These are phyloP conservation scores for Eciton burchellii DNA, from an alignment of 1,140 invertebrate species.

Conservation along the genomic window DNA sequence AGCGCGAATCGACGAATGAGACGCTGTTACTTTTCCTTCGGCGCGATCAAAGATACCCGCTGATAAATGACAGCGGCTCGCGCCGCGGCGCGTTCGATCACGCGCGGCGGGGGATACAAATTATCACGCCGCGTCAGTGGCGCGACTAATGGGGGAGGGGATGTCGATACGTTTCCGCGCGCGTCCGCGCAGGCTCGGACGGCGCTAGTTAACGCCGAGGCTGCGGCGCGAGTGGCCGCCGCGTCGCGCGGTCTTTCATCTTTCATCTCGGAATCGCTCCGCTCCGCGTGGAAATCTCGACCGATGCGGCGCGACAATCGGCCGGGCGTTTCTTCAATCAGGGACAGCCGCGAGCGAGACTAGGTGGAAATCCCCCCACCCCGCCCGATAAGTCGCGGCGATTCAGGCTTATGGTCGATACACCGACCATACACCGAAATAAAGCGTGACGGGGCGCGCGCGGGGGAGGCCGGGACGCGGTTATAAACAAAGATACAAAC, in stretches of 20 bases:
- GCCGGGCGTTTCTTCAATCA: too few relatives aligned
- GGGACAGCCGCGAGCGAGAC: too few relatives aligned
- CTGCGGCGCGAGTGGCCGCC: background rate
- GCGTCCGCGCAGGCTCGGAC: background rate
- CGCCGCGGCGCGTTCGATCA: background rate
- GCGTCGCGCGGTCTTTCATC: background rate
- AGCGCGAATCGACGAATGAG: slow-evolving; percentile 44
- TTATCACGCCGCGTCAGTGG: background rate
- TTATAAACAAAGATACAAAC: slow-evolving; percentile 76
- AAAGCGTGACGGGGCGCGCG: slow-evolving; percentile 62
- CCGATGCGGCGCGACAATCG: too few relatives aligned
- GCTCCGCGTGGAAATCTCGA: background rate
- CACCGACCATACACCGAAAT: slow-evolving; percentile 63
- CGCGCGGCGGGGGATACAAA: background rate
- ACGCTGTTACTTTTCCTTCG: slow-evolving; percentile 31
- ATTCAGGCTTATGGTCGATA: slow-evolving; percentile 58
- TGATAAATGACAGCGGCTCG: slow-evolving; percentile 39
- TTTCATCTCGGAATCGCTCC: too few relatives aligned
- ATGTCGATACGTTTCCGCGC: background rate
- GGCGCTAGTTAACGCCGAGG: background rate
- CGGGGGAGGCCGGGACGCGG: slow-evolving; percentile 52
- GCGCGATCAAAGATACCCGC: slow-evolving; percentile 36
- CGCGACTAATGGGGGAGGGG: slow-evolving; percentile 1
- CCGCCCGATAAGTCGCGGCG: slow-evolving; percentile 63
- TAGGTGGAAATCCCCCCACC: slow-evolving; percentile 21